These are phyloP conservation scores for Notocelia uddmanniana DNA, from an alignment of 2,888 invertebrate genomes.

Conservation along the genomic window DNA sequence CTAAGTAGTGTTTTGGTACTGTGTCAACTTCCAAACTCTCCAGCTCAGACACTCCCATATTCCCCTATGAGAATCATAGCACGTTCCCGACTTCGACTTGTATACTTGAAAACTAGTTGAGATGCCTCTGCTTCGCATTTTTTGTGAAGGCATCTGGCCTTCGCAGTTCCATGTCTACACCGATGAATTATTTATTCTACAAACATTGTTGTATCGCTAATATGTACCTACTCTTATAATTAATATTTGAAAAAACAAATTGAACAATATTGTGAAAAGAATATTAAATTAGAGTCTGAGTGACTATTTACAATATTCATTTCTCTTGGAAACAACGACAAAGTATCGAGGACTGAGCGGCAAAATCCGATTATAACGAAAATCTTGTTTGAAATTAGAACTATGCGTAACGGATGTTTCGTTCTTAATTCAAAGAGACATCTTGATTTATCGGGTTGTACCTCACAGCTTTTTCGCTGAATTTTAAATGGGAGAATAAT, in stretches of 20 bases:
- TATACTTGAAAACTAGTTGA: too few relatives aligned
- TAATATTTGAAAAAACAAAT: background rate
- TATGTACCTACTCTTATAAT: background rate
- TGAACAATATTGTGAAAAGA: too few relatives aligned
- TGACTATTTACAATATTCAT: background rate
- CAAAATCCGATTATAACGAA: too few relatives aligned
- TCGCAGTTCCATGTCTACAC: background rate
- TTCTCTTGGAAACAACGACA: background rate
- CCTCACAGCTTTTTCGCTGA: too few relatives aligned
- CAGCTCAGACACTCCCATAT: background rate
- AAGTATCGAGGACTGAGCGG: background rate
- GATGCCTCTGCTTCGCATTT: background rate
- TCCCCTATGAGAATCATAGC: background rate
- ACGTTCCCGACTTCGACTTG: background rate
- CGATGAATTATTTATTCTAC: too few relatives aligned
- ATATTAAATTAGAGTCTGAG: background rate
- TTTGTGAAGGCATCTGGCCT: background rate
- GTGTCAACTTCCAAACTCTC: background rate
- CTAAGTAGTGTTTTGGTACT: background rate
- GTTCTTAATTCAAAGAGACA: too few relatives aligned
- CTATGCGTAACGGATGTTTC: too few relatives aligned
- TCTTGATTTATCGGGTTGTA: too few relatives aligned
- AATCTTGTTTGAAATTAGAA: too few relatives aligned
- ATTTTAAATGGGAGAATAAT: background rate
- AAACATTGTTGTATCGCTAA: too few relatives aligned